These are phyloP conservation scores for Phyllotreta striolata DNA, from an alignment of 2,888 invertebrate species.

Conservation along the genomic window DNA sequence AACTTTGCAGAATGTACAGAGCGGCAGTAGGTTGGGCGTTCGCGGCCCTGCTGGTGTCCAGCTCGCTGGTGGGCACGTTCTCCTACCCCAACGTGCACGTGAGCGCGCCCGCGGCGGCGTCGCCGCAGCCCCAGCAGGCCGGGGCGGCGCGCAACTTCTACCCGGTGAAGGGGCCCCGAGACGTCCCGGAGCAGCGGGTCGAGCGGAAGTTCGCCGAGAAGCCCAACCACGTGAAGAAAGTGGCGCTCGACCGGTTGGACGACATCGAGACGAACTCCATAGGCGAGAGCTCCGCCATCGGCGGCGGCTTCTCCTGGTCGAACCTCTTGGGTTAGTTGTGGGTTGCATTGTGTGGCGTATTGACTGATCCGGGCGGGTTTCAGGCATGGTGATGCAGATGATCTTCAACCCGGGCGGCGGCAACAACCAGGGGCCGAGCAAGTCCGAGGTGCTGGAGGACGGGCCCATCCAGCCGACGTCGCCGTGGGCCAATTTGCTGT, in stretches of 20 bases:
- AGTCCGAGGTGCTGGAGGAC: constrained; percentile 78
- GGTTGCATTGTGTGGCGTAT: not conserved
- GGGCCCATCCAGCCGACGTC: constrained; percentile 73
- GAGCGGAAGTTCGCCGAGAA: constrained; percentile 88
- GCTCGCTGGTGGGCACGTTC: constrained; percentile 71
- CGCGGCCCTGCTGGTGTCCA: constrained; percentile 73
- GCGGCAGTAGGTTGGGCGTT: constrained; percentile 76
- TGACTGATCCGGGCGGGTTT: constrained; percentile 37
- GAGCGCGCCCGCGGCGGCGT: constrained; percentile 36
- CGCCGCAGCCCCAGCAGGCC: constrained; percentile 10
- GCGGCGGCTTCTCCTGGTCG: constrained; percentile 84
- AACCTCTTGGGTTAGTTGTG: constrained; percentile 75
- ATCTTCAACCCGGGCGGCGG: constrained; percentile 73
- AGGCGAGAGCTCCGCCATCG: constrained; percentile 64
- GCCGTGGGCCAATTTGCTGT: constrained; percentile 87
- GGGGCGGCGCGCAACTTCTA: constrained; percentile 17
- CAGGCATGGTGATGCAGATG: constrained; percentile 86
- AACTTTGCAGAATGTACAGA: constrained; percentile 64
- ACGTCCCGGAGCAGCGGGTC: constrained; percentile 39
- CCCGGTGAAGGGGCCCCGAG: constrained; percentile 26
- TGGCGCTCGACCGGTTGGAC: constrained; percentile 81
- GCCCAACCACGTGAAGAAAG: constrained; percentile 89
- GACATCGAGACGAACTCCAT: constrained; percentile 84
- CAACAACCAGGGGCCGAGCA: constrained; percentile 74
- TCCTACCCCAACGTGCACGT: constrained; percentile 68